Conservation (phyloP, 2,797 vertebrate genomes). For the Morelia viridis region DNA sequence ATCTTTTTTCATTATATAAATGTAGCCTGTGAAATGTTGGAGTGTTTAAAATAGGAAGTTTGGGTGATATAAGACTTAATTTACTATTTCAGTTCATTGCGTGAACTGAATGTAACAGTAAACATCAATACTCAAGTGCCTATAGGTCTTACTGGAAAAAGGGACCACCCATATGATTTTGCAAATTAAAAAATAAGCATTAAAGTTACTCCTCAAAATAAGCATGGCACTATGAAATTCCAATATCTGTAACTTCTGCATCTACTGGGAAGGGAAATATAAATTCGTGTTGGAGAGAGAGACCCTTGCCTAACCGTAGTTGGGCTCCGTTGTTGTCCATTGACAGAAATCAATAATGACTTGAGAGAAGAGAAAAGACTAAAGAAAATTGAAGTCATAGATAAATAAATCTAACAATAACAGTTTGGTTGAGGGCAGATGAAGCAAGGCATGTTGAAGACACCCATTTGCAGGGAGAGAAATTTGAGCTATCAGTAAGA, state of each 20-base stretch:
- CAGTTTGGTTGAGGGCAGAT: neutral
- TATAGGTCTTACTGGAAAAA: neutral
- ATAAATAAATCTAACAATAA: neutral
- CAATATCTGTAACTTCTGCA: neutral
- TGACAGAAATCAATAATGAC: neutral
- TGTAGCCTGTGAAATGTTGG: neutral
- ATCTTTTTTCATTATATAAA: neutral
- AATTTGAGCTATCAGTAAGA: neutral
- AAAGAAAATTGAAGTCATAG: neutral
- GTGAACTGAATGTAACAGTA: neutral
- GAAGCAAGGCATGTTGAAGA: neutral
- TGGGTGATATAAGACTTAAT: neutral
- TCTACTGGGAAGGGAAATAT: neutral
- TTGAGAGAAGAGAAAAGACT: neutral
- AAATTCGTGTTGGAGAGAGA: neutral
- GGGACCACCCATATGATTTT: neutral
- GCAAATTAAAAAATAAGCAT: neutral
- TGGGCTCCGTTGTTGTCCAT: neutral
- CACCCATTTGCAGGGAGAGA: neutral
- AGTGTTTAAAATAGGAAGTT: neutral
- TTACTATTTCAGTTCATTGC: neutral
- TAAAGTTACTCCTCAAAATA: neutral
- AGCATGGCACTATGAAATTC: neutral
- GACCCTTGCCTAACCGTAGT: neutral
- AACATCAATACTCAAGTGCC: neutral